Evolutionary conservation across 2,888 invertebrate genomes (phyloP).

Genomic region (Xiphydria camelus): DNA sequence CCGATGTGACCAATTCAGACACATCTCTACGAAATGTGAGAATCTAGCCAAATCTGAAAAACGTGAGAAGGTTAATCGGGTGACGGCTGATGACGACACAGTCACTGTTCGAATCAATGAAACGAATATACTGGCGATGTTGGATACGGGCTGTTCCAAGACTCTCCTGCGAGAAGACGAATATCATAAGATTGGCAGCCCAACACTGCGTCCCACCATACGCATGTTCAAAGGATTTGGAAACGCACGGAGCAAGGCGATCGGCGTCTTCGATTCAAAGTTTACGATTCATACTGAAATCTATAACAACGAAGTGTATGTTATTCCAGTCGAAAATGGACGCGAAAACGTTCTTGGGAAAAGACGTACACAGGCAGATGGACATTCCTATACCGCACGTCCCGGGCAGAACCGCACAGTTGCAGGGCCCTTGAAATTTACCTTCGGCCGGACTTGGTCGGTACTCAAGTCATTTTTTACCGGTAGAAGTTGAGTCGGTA

Average conservation of each 20-base stretch:
- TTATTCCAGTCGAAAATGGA: constrained; percentile 10
- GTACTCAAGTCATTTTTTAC: too few relatives aligned
- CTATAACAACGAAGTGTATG: constrained; percentile 8
- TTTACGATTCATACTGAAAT: not conserved
- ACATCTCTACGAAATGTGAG: constrained; percentile 9
- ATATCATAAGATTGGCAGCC: constrained; percentile 8
- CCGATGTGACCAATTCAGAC: constrained; percentile 24
- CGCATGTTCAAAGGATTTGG: too few relatives aligned
- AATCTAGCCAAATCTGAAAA: too few relatives aligned
- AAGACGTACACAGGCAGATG: constrained; percentile 10
- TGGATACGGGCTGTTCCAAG: constrained; percentile 11
- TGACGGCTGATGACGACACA: not conserved
- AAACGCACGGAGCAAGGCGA: not conserved
- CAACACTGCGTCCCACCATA: not conserved
- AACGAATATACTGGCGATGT: not conserved
- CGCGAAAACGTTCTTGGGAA: constrained; percentile 10
- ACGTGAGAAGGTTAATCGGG: not conserved
- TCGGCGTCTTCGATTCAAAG: not conserved
- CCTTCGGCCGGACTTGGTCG: too few relatives aligned
- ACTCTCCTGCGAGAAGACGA: constrained; percentile 8
- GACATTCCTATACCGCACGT: too few relatives aligned
- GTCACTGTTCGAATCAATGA: constrained; percentile 6
- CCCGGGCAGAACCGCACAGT: too few relatives aligned
- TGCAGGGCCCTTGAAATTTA: too few relatives aligned
- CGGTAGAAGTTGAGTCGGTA: too few relatives aligned